Evolutionary conservation across 2,888 invertebrate genomes (phyloP).

Genomic region (Ganaspis brasiliensis): DNA sequence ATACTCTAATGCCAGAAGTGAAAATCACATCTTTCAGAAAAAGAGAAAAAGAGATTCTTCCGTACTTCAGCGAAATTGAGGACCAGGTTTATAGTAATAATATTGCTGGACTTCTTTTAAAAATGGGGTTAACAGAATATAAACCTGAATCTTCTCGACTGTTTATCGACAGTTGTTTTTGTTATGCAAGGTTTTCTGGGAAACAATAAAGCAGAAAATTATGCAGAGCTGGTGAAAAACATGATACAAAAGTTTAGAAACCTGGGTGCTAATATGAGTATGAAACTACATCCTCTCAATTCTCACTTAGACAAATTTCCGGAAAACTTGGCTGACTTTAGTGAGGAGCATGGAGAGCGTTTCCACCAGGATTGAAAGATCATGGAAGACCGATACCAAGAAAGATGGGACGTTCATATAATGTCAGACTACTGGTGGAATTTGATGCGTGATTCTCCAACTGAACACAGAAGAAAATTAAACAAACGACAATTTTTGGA

Average conservation of each 20-base stretch:
- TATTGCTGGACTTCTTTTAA: too few relatives aligned
- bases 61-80: too few relatives aligned
- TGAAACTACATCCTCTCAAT: conserved; percentile 11
- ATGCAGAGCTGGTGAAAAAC: background rate
- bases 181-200: conserved; percentile 4
- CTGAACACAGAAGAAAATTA: too few relatives aligned
- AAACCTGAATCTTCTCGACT: too few relatives aligned
- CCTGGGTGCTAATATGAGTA: background rate
- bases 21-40: too few relatives aligned
- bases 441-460: conserved; percentile 46
- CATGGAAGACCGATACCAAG: conserved; percentile 72
- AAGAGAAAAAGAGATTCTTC: too few relatives aligned
- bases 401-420: conserved; percentile 55
- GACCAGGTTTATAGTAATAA: background rate
- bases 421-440: conserved; percentile 73
- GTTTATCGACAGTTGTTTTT: too few relatives aligned
- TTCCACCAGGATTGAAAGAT: conserved; percentile 63
- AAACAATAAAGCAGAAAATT: conserved; percentile 14
- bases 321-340: conserved; percentile 69
- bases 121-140: background rate
- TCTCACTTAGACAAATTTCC: conserved; percentile 52
- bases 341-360: conserved; percentile 66
- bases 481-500: too few relatives aligned
- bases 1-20: too few relatives aligned
- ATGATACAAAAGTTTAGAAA: background rate